phyloP scores from a whole-genome alignment of 1,140 invertebrate species.

The Drosophila willistoni region DNA sequence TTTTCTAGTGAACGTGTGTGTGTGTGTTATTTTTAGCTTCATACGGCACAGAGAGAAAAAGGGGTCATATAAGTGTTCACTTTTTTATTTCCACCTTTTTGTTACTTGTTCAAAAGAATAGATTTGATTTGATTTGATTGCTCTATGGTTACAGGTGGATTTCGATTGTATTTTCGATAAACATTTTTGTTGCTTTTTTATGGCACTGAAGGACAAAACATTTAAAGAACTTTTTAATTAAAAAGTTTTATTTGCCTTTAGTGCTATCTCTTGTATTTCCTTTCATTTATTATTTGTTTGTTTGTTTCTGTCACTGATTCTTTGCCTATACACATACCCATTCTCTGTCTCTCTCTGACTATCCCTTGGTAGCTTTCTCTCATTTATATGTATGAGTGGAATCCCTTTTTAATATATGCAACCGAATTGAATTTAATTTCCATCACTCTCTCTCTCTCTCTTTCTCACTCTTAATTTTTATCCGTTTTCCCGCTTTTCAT shows the following conservation, averaged over 20 bases:
- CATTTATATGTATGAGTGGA: background rate
- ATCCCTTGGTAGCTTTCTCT: background rate
- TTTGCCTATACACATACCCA: slow-evolving; percentile 1
- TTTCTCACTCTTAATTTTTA: background rate
- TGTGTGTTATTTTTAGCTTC: slow-evolving; percentile 46
- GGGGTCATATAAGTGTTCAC: slow-evolving; percentile 7
- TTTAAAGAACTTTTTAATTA: slow-evolving; percentile 79
- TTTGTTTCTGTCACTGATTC: slow-evolving; percentile 34
- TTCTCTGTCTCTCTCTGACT: background rate
- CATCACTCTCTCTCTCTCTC: background rate
- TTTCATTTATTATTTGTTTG: slow-evolving; percentile 29
- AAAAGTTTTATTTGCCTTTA: slow-evolving; percentile 72
- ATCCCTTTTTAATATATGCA: slow-evolving; percentile 35
- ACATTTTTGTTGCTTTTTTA: slow-evolving; percentile 32
- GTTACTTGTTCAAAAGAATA: slow-evolving; percentile 44
- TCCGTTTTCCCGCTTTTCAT: slow-evolving; percentile 24
- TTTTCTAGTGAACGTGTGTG: slow-evolving; percentile 23
- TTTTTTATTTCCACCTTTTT: no score
- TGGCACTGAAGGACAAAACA: slow-evolving; percentile 43
- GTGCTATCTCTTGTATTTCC: slow-evolving; percentile 19
- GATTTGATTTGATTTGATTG: slow-evolving; percentile 71
- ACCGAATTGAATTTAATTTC: slow-evolving; percentile 43
- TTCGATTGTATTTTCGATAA: slow-evolving; percentile 37
- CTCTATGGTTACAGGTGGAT: slow-evolving; percentile 34
- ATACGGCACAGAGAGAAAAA: slow-evolving; percentile 13